Base-by-base conservation (phyloP, 1,140 invertebrate genomes). In the Ceratitis capitata region DNA sequence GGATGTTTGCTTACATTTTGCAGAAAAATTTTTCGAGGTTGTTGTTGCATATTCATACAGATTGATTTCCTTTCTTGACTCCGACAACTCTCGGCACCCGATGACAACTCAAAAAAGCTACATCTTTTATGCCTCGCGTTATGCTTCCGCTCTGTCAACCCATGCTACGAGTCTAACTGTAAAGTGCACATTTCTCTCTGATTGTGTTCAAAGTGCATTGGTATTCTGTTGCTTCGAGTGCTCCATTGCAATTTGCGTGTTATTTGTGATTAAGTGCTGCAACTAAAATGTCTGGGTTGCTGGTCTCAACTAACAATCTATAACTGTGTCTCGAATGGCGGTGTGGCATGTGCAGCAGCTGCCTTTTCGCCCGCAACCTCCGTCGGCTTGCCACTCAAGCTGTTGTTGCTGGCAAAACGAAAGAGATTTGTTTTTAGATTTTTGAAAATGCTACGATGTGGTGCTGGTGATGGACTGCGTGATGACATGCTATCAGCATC, bases 341-440 rank as follows among this genome's bases (percentile, higher is more conserved):
- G 56, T 61, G 56, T 26, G 19, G n/a, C 56, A 3, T 19, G 56
- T 26, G 26, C 29, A 12, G n/a, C 10, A n/a, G n/a, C 23, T 56
- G 69, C 19, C 7, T 78, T 78, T 47, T 78, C 69, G 0, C n/a
- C 39, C 42, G 3, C 26, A 10, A 19, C 69, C 1, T 78, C 69
- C 0, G 0, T 23, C 23, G 32, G 78, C 61, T 85, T 88, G 56
- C 45, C 84, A 69, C 84, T 85, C 86, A 84, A 35, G 3, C 82
- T 82, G 16, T 45, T 49, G 84, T 86, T 84, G 51, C 26, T 89
- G 87, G 86, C 85, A 87, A 89, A 90, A 82, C 89, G 89, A 85
- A 89, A 86, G 51, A 91, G 87, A 87, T 90, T 90, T 86, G 88
- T 86, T 88, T 91, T 90, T 87, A 90, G 87, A 51, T 86, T 87